Evolutionary conservation across 1,140 invertebrate species (phyloP).

Genomic region (Drosophila tristis): DNA sequence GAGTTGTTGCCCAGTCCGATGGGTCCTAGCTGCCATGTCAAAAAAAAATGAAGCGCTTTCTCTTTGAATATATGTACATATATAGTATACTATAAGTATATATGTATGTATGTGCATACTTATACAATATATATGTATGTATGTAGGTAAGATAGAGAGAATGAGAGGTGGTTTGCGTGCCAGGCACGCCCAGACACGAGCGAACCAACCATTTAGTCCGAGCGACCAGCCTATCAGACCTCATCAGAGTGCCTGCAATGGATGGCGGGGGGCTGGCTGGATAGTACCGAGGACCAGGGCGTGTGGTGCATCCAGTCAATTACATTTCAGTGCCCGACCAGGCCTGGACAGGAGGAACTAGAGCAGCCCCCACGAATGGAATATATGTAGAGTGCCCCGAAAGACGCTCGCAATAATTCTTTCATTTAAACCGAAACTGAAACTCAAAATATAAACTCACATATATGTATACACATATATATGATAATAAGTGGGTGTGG

Average conservation of each 20-base stretch:
- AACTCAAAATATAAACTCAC: constrained; percentile 20
- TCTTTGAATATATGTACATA: neutral
- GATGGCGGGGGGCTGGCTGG: neutral
- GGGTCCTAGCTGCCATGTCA: constrained; percentile 66
- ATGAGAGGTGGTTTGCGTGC: constrained; percentile 59
- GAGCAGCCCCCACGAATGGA: constrained; percentile 2
- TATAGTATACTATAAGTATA: neutral
- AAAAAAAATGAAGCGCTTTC: constrained; percentile 51
- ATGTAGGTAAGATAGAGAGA: constrained; percentile 12
- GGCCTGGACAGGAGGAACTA: constrained; percentile 46
- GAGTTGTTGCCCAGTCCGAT: constrained; percentile 76
- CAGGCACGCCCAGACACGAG: constrained; percentile 71
- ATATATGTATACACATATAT: constrained; percentile 20
- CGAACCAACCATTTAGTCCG: constrained; percentile 57
- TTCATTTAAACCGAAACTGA: constrained; percentile 22
- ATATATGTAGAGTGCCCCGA: neutral
- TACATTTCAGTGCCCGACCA: constrained; percentile 27
- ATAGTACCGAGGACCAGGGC: neutral
- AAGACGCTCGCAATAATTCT: neutral
- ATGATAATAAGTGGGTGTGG: neutral
- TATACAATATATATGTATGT: neutral
- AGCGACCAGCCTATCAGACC: constrained; percentile 76
- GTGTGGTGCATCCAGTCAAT: constrained; percentile 35
- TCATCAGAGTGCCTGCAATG: constrained; percentile 34
- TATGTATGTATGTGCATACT: no score